Percentiles rank a stretch among this genome's conserved stretches.
phyloP scores from a whole-genome alignment of 2,888 invertebrate genomes.

The Blastobasis lacticolella region DNA sequence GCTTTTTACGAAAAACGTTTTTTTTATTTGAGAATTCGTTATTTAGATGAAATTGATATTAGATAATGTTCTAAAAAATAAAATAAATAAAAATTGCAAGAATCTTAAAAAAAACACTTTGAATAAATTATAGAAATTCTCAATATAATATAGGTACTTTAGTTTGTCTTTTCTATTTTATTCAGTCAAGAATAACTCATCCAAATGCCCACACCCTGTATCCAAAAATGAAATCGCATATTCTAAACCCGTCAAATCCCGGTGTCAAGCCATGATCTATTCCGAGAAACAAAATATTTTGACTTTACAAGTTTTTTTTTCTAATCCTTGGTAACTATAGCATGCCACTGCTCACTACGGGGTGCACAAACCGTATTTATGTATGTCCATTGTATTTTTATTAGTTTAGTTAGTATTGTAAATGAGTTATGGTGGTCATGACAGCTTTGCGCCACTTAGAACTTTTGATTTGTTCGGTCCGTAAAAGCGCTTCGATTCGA shows the following conservation, averaged over 20 bases:
- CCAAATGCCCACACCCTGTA: constrained; percentile 24
- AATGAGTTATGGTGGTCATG: constrained; percentile 13
- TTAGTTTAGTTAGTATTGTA: constrained; percentile 14
- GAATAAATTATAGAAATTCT: no score
- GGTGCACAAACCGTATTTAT: constrained; percentile 14
- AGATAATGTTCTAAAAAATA: no score
- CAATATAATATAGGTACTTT: no score
- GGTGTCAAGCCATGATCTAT: constrained; percentile 33
- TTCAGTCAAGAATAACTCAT: no score
- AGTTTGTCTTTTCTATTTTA: no score
- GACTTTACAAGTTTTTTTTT: constrained; percentile 36
- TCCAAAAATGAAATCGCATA: constrained; percentile 9
- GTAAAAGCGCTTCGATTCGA: no score
- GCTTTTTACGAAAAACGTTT: no score
- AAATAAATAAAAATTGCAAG: no score
- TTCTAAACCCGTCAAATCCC: constrained; percentile 7
- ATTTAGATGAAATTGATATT: no score
- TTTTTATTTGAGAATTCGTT: no score
- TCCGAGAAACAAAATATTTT: constrained; percentile 51
- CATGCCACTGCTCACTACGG: constrained; percentile 19
- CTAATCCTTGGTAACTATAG: constrained; percentile 29
- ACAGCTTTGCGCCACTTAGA: constrained; percentile 1
- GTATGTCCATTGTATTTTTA: neutral
- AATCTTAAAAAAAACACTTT: no score
- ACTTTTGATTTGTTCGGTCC: neutral